Percentiles rank a stretch among this genome's conserved stretches.
These are phyloP conservation scores for Allobates femoralis DNA, from an alignment of 2,797 vertebrate genomes.

Conservation along the genomic window DNA sequence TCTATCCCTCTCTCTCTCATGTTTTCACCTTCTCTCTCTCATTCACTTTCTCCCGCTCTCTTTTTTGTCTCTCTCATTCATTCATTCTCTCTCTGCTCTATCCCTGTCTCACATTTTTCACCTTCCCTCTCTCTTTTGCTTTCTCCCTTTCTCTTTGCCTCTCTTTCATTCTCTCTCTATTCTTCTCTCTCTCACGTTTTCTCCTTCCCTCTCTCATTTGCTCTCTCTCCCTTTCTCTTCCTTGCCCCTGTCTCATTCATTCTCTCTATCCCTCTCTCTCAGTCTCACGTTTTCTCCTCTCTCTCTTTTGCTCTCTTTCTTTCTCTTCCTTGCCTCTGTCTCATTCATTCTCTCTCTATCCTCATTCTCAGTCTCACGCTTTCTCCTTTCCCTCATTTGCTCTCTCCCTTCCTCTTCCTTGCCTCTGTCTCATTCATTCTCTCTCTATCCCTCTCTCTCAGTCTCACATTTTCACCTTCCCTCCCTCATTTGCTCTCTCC, in stretches of 20 bases:
- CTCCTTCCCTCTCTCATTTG: neutral
- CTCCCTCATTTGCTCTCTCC: neutral
- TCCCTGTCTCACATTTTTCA: neutral
- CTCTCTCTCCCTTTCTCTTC: neutral
- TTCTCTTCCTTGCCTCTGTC: neutral
- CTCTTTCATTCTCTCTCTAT: no score
- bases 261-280: neutral
- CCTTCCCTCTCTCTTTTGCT: neutral
- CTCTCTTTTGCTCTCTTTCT: no score
- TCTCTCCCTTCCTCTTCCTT: neutral
- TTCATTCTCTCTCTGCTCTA: neutral
- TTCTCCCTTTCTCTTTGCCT: neutral
- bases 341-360: neutral
- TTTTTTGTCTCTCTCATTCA: neutral
- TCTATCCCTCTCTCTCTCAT: no score
- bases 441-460: no score
- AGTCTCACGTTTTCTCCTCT: no score
- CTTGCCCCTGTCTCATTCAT: neutral
- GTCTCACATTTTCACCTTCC: no score
- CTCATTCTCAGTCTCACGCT: no score
- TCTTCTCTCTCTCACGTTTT: neutral
- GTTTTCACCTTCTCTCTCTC: neutral
- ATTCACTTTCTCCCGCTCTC: neutral
- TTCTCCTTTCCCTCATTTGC: no score
- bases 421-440: no score